Base-by-base conservation (phyloP, 2,888 invertebrate species). In the Pantelozetes paolii region DNA sequence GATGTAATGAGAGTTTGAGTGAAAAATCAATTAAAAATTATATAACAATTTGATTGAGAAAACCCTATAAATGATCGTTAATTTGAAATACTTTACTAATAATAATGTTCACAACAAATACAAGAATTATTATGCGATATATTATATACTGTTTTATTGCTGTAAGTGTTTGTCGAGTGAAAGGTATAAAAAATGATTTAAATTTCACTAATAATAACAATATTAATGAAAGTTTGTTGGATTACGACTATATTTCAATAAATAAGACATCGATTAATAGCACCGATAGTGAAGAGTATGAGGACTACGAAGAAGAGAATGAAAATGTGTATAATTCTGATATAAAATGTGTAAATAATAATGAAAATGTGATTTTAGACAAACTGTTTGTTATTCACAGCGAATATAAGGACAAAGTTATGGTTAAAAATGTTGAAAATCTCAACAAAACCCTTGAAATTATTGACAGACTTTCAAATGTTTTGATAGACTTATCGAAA, bases 391-490 rank as follows among this genome's bases (percentile, higher is more conserved):
- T n/a, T 20, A 45, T 71, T 15, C 42, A 71, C 26, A 30, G 15
- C 26, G 15, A 42, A 30, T 48, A 71, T 32, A 71, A 30, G 23
- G 45, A 69, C 23, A 45, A n/a, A 13, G 15, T 18, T 13, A 71
- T 71, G 23, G 15, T 71, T 11, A 71, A 71, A 48, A 28, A 48
- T 71, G 70, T 71, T 1, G 20, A 71, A 1, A 40, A 23, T n/a
- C 28, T 71, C 13, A 71, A 71, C 42, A 26, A 71, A 42, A 71
- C 70, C 1, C 11, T 71, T 30, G 45, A 20, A 0, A 48, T 71
- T 28, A 26, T 71, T 20, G 70, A 71, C 42, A 45, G 50, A 48
- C 15, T 71, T 28, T 20, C 26, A 2, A 28, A 48, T 6, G 48
- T 28, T 42, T 1, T n/a, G 1, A 6, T 40, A 18, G 18, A 70